Percentiles rank a stretch among this genome's conserved stretches.
Conservation (phyloP, 2,113 vertebrate species). For the Xiphophorus maculatus region DNA sequence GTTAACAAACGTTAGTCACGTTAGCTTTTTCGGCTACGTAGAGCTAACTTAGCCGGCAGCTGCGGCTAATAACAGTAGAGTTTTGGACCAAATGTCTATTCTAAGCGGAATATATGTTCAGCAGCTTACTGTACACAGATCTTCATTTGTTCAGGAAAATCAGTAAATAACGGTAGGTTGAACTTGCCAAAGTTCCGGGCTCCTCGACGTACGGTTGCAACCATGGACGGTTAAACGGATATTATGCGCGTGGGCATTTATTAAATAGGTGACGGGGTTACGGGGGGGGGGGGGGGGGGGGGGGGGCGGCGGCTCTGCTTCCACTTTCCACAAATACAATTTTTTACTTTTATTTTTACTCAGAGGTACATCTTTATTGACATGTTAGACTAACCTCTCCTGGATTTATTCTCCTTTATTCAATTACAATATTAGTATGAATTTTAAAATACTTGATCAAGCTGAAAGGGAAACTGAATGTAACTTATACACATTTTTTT, state of each 20-base stretch:
- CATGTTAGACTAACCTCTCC: too few relatives aligned
- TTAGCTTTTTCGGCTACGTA: conserved; percentile 17
- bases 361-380: too few relatives aligned
- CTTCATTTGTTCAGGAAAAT: not conserved
- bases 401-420: too few relatives aligned
- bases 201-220: not conserved
- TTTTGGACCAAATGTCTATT: not conserved
- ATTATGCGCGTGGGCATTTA: not conserved
- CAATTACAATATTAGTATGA: too few relatives aligned
- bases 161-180: not conserved
- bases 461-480: too few relatives aligned
- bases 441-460: too few relatives aligned
- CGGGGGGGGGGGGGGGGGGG: too few relatives aligned
- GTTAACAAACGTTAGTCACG: conserved; percentile 27
- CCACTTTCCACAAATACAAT: not conserved
- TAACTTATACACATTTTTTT: too few relatives aligned
- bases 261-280: too few relatives aligned
- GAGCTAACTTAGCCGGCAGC: conserved; percentile 32
- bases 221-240: not conserved
- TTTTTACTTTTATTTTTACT: not conserved
- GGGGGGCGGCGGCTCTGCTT: too few relatives aligned
- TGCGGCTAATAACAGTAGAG: not conserved
- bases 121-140: too few relatives aligned
- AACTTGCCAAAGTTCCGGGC: not conserved
- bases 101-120: not conserved